These are phyloP conservation scores for Scyliorhinus canicula DNA, from an alignment of 2,797 vertebrate species.

Conservation along the genomic window DNA sequence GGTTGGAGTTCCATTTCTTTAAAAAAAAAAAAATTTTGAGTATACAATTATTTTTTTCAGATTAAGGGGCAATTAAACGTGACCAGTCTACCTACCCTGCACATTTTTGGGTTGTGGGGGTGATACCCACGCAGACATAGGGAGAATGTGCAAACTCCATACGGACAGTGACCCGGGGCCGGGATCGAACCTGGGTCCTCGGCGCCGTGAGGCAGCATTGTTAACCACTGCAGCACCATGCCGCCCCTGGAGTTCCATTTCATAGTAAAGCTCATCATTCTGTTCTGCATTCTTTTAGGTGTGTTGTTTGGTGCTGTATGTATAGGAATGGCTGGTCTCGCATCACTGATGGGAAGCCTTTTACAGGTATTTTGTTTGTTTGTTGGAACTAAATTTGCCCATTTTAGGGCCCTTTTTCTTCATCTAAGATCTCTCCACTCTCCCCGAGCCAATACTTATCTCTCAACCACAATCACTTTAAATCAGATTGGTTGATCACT, in stretches of 20 bases:
- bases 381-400: neutral
- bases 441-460: neutral
- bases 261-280: neutral
- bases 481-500: neutral
- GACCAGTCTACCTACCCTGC: too few species aligned
- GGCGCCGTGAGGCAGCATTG: too few species aligned
- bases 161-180: too few species aligned
- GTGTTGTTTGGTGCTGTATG: conserved; percentile 74
- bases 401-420: neutral
- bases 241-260: neutral
- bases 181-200: too few species aligned
- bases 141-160: too few species aligned
- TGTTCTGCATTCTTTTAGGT: conserved; percentile 55
- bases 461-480: neutral
- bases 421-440: neutral
- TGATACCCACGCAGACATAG: too few species aligned
- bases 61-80: too few species aligned
- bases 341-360: conserved; percentile 76
- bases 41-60: too few species aligned
- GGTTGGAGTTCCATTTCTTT: neutral
- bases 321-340: conserved; percentile 81
- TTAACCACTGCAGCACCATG: too few species aligned
- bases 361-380: conserved; percentile 67
- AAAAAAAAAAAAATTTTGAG: too few species aligned
- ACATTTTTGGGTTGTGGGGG: too few species aligned